These are phyloP conservation scores for Orientallactaga sibirica DNA, from an alignment of 2,797 vertebrate genomes.

Conservation along the genomic window DNA sequence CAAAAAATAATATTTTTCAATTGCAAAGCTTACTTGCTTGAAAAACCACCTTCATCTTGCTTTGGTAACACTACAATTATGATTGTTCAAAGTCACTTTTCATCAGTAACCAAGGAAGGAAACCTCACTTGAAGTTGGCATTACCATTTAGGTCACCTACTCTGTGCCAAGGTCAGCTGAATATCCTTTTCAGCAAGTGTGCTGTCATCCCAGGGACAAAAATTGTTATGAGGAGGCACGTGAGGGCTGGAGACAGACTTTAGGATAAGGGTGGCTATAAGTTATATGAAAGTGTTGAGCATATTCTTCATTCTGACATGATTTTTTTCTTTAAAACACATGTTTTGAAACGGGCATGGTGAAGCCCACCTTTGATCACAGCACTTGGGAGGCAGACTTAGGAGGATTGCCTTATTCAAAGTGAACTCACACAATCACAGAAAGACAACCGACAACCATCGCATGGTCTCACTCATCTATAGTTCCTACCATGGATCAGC, in stretches of 20 bases:
- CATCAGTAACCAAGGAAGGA: not conserved
- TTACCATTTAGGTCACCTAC: not conserved
- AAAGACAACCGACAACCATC: too few species aligned
- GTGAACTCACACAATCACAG: too few species aligned
- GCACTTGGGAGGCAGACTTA: too few species aligned
- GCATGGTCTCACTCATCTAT: too few species aligned
- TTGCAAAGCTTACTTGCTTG: not conserved
- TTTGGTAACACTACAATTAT: slow-evolving; percentile 41
- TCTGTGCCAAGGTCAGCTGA: not conserved
- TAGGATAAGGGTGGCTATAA: not conserved
- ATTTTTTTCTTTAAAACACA: not conserved
- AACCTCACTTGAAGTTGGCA: not conserved
- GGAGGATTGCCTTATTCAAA: too few species aligned
- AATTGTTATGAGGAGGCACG: not conserved
- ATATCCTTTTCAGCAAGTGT: accelerated
- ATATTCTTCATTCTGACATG: slow-evolving; percentile 29
- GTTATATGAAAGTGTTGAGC: slow-evolving; percentile 5
- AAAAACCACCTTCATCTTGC: not conserved
- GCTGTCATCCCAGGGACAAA: not conserved
- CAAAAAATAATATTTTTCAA: not conserved
- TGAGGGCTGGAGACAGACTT: not conserved
- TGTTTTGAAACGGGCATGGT: not conserved
- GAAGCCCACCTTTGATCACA: too few species aligned
- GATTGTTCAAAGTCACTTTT: not conserved
- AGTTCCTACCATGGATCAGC: too few species aligned